Conservation (phyloP, 2,888 invertebrate genomes). For the Mythimna impura region DNA sequence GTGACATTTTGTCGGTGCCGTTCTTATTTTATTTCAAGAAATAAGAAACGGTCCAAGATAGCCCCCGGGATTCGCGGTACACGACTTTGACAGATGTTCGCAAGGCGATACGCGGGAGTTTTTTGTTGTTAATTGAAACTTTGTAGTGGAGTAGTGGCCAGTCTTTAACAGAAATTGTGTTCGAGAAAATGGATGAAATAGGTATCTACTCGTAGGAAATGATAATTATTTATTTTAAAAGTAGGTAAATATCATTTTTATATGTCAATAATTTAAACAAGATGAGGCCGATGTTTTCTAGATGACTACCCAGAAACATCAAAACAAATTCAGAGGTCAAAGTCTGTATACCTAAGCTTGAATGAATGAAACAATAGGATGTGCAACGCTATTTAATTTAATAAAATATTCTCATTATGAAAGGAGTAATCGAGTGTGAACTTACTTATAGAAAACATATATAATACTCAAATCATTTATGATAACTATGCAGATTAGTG, state of each 20-base stretch:
- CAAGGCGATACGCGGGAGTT: constrained; percentile 26
- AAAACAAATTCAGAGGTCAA: too few relatives aligned
- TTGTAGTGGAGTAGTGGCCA: neutral
- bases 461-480: too few relatives aligned
- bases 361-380: neutral
- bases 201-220: neutral
- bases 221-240: too few relatives aligned
- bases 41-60: constrained; percentile 36
- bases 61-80: constrained; percentile 33
- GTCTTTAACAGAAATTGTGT: constrained; percentile 6
- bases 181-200: constrained; percentile 4
- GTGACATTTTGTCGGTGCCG: constrained; percentile 33
- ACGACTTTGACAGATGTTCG: constrained; percentile 52
- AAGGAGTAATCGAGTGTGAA: constrained; percentile 39
- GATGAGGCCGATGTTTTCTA: too few relatives aligned
- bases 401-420: constrained; percentile 39
- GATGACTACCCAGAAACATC: too few relatives aligned
- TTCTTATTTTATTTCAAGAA: constrained; percentile 51
- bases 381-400: constrained; percentile 10
- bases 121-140: constrained; percentile 39
- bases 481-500: too few relatives aligned
- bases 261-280: too few relatives aligned
- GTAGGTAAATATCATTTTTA: too few relatives aligned
- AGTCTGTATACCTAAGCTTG: neutral
- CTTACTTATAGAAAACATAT: neutral